Conservation (phyloP, 1,140 invertebrate species). For the Aphidius ervi region DNA sequence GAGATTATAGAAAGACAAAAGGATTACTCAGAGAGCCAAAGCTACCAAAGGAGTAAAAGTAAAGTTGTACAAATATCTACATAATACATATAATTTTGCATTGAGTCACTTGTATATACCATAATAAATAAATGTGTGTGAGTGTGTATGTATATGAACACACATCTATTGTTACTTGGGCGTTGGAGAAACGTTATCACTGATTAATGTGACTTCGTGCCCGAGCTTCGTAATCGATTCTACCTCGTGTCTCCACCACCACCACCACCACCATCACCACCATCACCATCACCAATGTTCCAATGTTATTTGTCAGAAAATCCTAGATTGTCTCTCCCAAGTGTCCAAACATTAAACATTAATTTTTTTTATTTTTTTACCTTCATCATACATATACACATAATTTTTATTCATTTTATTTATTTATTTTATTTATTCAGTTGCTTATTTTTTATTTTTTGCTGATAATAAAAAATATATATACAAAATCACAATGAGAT, state of each 20-base stretch:
- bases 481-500: too few relatives aligned
- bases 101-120: too few relatives aligned
- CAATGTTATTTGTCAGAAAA: slow-evolving; percentile 22
- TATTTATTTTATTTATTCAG: slow-evolving; percentile 7
- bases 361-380: background rate
- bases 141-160: background rate
- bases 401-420: slow-evolving; percentile 1
- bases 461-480: slow-evolving; percentile 1
- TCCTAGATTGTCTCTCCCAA: slow-evolving; percentile 12
- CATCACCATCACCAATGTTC: background rate
- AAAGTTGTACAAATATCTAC: too few relatives aligned
- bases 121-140: too few relatives aligned
- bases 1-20: too few relatives aligned
- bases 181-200: slow-evolving; percentile 21
- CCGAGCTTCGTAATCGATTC: slow-evolving; percentile 18
- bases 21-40: too few relatives aligned
- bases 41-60: too few relatives aligned
- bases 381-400: background rate
- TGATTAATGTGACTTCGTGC: slow-evolving; percentile 23
- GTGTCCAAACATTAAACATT: slow-evolving; percentile 6
- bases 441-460: slow-evolving; percentile 4
- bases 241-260: background rate
- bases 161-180: slow-evolving; percentile 10
- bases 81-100: too few relatives aligned
- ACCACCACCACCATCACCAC: too few relatives aligned